These are phyloP conservation scores for Lasioglossum albipes DNA, from an alignment of 1,140 invertebrate species.

Conservation along the genomic window DNA sequence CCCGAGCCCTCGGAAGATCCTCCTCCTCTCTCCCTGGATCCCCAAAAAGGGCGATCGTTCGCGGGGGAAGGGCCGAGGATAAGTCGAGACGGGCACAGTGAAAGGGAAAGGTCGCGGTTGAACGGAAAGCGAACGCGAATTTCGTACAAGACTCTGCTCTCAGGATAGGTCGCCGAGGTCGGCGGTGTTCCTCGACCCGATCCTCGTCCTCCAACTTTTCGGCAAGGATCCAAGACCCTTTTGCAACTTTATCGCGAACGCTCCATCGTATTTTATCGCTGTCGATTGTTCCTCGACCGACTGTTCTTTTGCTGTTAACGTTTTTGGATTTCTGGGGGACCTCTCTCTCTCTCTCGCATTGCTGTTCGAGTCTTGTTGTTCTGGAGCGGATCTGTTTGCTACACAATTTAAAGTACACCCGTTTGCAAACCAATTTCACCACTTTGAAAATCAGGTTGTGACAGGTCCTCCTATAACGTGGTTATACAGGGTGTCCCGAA, in stretches of 20 bases:
- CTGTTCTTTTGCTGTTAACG: too few relatives aligned
- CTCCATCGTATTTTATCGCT: slow-evolving; percentile 68
- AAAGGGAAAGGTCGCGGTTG: slow-evolving; percentile 14
- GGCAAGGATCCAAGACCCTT: slow-evolving; percentile 54
- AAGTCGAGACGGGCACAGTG: neutral
- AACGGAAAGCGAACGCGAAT: slow-evolving; percentile 48
- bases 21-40: neutral
- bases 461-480: too few relatives aligned
- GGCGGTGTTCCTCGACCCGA: slow-evolving; percentile 68
- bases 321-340: too few relatives aligned
- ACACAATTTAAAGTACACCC: too few relatives aligned
- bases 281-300: slow-evolving; percentile 65
- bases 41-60: slow-evolving; percentile 45
- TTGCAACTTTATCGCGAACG: slow-evolving; percentile 72
- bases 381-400: too few relatives aligned
- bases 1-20: slow-evolving; percentile 13
- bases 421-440: too few relatives aligned
- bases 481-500: too few relatives aligned
- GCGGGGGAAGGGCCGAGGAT: slow-evolving; percentile 4
- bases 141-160: slow-evolving; percentile 78
- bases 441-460: too few relatives aligned
- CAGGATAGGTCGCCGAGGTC: slow-evolving; percentile 74
- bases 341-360: too few relatives aligned
- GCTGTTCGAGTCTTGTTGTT: too few relatives aligned
- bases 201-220: slow-evolving; percentile 67